Percentiles rank a stretch among this genome's conserved stretches.
Conservation (phyloP, 53 echinoderm and acorn worm genomes). For the Zoroaster sp. region DNA sequence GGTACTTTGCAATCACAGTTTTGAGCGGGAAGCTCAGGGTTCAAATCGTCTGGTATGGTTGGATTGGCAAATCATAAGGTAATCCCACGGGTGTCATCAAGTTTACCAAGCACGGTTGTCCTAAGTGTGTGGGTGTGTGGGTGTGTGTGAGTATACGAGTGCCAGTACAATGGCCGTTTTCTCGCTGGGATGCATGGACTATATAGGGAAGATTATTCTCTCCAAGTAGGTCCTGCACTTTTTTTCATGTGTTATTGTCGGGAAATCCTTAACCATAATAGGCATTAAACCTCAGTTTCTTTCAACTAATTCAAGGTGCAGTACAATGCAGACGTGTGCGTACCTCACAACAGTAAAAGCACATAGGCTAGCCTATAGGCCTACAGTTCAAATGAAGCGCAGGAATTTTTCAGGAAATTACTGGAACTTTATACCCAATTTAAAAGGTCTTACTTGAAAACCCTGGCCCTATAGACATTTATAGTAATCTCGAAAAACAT, state of each 20-base stretch:
- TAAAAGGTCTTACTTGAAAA: too few species aligned
- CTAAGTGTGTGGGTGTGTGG: not conserved
- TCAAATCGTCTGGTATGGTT: conserved; percentile 23
- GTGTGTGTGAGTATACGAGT: not conserved
- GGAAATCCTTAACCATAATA: too few species aligned
- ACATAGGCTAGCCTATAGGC: too few species aligned
- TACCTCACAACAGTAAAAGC: too few species aligned
- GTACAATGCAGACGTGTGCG: too few species aligned
- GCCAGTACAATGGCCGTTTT: not conserved
- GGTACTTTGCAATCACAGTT: conserved; percentile 33
- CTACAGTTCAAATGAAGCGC: too few species aligned
- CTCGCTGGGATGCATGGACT: not conserved
- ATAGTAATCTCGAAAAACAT: too few species aligned
- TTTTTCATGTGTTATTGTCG: not conserved
- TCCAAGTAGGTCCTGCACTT: not conserved
- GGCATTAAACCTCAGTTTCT: too few species aligned
- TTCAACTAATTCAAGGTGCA: too few species aligned
- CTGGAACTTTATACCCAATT: too few species aligned
- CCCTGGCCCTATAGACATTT: too few species aligned
- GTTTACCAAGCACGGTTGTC: conserved; percentile 21
- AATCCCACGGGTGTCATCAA: conserved; percentile 12
- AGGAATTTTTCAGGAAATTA: too few species aligned
- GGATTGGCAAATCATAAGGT: conserved; percentile 9
- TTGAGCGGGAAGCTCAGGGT: conserved; percentile 43
- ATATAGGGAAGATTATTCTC: not conserved